phyloP scores from a whole-genome alignment of 2,888 invertebrate species.

The Mesochorus sp. region DNA sequence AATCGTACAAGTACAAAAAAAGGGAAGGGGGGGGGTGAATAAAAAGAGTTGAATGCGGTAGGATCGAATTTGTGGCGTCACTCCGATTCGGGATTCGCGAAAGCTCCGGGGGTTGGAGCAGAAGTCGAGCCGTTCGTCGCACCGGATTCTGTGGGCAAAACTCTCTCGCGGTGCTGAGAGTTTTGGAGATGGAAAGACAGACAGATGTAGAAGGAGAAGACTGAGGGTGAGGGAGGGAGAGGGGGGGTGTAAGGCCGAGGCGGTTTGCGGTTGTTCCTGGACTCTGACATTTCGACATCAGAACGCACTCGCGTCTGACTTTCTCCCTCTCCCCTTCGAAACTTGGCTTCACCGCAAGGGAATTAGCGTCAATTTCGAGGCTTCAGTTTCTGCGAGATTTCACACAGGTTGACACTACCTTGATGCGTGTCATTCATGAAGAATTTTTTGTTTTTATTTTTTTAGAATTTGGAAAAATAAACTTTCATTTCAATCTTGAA shows the following conservation, averaged over 20 bases:
- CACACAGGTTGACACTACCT: neutral
- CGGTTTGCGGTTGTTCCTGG: slow-evolving; percentile 32
- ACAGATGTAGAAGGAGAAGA: no score
- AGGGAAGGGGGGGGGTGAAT: no score
- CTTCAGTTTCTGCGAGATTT: neutral
- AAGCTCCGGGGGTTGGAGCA: neutral
- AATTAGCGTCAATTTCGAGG: neutral
- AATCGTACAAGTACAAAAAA: no score
- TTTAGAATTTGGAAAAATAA: no score
- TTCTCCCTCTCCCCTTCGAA: slow-evolving; percentile 1
- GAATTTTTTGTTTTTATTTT: no score
- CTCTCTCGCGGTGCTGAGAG: neutral
- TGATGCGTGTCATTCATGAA: no score
- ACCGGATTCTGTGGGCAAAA: neutral
- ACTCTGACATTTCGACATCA: slow-evolving; percentile 44
- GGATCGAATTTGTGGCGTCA: no score
- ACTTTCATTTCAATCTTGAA: no score
- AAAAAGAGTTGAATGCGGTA: no score
- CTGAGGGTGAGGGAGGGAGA: neutral
- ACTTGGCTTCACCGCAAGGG: slow-evolving; percentile 2
- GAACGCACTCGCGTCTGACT: slow-evolving; percentile 13
- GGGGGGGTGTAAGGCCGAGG: neutral
- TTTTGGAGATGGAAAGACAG: slow-evolving; percentile 23
- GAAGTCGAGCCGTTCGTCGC: neutral
- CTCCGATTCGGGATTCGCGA: no score